phyloP scores from a whole-genome alignment of 2,113 vertebrate species.

The Sylvia atricapilla region DNA sequence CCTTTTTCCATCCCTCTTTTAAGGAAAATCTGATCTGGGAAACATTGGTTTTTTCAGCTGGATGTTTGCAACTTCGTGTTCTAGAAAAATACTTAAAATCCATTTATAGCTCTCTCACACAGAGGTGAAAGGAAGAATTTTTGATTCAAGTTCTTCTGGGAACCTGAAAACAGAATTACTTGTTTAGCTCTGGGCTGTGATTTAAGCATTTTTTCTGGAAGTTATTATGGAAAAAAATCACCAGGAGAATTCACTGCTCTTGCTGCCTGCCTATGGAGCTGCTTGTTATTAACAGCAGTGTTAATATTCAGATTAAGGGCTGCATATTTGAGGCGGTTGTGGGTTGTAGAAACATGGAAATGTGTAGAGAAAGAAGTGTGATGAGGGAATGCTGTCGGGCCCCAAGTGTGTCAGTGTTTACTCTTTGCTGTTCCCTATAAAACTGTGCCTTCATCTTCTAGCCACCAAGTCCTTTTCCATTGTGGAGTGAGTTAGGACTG shows the following conservation, averaged over 20 bases:
- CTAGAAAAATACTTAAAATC: background rate
- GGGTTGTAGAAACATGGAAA: background rate
- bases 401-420: rapidly evolving
- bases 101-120: background rate
- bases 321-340: background rate
- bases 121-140: conserved; percentile 5
- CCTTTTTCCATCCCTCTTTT: background rate
- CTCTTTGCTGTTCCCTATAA: background rate
- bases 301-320: background rate
- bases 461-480: background rate
- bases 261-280: background rate
- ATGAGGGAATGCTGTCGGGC: rapidly evolving
- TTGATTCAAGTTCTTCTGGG: conserved; percentile 3
- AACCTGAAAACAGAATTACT: conserved; percentile 5
- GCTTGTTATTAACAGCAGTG: background rate
- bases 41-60: background rate
- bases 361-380: background rate
- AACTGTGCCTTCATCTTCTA: background rate
- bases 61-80: background rate
- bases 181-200: background rate
- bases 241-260: background rate
- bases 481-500: background rate
- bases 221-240: background rate
- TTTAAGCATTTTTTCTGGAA: conserved; percentile 31
- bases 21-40: background rate